Evolutionary conservation across 2,797 vertebrate species (phyloP).

Genomic region (Monodelphis domestica): DNA sequence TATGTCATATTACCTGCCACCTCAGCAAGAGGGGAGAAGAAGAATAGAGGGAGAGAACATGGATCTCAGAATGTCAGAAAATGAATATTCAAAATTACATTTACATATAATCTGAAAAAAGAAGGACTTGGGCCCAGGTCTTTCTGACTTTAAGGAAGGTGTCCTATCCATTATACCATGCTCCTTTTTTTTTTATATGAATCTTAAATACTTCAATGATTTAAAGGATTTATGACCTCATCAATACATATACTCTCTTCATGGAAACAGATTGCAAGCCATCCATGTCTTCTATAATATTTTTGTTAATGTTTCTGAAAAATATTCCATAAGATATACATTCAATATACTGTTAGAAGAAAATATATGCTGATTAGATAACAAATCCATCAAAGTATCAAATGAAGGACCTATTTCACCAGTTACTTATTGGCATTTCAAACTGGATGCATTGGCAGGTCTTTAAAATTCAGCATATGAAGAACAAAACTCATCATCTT

Average conservation of each 20-base stretch:
- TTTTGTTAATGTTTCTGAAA: background rate
- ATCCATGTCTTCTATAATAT: background rate
- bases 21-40: too few species aligned
- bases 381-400: background rate
- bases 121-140: background rate
- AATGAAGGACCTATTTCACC: background rate
- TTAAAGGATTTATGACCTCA: background rate
- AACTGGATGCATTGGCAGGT: background rate
- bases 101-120: too few species aligned
- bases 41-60: too few species aligned
- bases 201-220: background rate
- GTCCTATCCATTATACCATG: background rate
- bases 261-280: background rate
- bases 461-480: background rate
- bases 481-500: background rate
- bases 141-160: background rate
- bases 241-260: background rate
- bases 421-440: background rate
- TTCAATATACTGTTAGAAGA: background rate
- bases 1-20: too few species aligned
- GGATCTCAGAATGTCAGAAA: too few species aligned
- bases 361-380: background rate
- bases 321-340: background rate
- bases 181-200: background rate
- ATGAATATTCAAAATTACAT: too few species aligned